phyloP scores from a whole-genome alignment of 2,888 invertebrate genomes.

The Eupeodes luniger region DNA sequence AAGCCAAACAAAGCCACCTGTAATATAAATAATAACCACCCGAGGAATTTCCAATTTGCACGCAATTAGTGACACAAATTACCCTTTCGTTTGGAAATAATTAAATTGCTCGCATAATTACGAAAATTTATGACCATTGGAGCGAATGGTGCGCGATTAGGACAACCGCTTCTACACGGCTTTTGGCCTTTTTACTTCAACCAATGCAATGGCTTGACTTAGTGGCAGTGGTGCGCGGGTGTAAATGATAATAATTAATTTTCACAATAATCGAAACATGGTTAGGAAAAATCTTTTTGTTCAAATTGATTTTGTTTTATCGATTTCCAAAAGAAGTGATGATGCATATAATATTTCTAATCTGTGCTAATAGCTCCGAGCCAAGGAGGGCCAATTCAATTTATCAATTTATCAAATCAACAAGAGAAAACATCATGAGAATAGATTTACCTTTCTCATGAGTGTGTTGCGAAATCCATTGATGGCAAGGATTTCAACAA shows the following conservation, averaged over 20 bases:
- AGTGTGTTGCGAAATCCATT: conserved; percentile 9
- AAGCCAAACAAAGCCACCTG: conserved; percentile 67
- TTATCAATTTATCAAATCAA: conserved; percentile 73
- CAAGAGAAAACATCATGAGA: conserved; percentile 8
- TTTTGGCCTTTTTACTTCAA: conserved; percentile 28
- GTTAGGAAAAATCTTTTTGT: conserved; percentile 17
- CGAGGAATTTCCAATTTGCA: conserved; percentile 80
- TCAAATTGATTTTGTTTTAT: background rate
- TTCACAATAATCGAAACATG: background rate
- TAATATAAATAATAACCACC: conserved; percentile 73
- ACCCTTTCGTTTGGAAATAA: conserved; percentile 75
- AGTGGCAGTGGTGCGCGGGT: background rate
- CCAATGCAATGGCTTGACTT: background rate
- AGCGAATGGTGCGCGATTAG: conserved; percentile 67
- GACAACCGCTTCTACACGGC: conserved; percentile 49
- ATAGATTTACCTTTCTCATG: conserved; percentile 15
- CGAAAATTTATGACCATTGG: conserved; percentile 66
- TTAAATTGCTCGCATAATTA: conserved; percentile 75
- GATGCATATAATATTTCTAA: conserved; percentile 42
- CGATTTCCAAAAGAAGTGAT: conserved; percentile 45
- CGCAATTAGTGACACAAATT: conserved; percentile 83
- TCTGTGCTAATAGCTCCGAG: conserved; percentile 63
- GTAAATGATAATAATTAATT: conserved; percentile 51
- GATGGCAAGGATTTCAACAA: conserved; percentile 33
- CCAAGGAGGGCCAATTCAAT: conserved; percentile 58